Base-by-base conservation (phyloP, 2,888 invertebrate genomes). In the Ypsolopha sequella region DNA sequence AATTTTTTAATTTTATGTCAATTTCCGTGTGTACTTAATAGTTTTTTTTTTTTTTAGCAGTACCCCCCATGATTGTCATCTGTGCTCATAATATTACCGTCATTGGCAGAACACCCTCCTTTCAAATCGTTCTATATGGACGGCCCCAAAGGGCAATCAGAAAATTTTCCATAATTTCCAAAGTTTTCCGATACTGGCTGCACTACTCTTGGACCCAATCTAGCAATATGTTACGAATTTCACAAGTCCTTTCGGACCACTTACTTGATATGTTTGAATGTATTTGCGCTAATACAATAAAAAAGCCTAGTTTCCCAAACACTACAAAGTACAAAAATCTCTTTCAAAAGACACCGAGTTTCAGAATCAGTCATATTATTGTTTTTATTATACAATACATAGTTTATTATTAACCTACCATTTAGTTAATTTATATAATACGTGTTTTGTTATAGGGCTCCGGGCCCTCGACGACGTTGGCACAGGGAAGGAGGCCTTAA, bases 331-430 rank as follows among this genome's bases (percentile, higher is more conserved):
- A 24, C 24, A 24, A 24, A 24, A 24, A 24, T 24, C 24, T 24
- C 24, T 36, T 47, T 14, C 13, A 14, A 57, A 62, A 67, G 68
- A 69, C 70, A 69, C 68, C 62, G 58, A 61, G 63, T 70, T 68
- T 64, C 60, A 58, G 36, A 36, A 36, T 51, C 45, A 51, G 45
- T 51, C 70, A 57, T 58, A 51, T 53, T 52, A 52, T 43, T 48
- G 59, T 61, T 61, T n/a, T 47, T 36, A 47, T 36, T 47, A 47
- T 35, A 7, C 9, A 34, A 8, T 36, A n/a, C n/a, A n/a, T n/a
- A n/a, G n/a, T n/a, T n/a, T n/a, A n/a, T n/a, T n/a, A n/a, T 36
- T 11, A 47, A 36, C 9, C 14, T 47, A 13, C 7, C 8, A 24
- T 14, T 45, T 33, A 10, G 34, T 45, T 24, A 24, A 45, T 36